phyloP scores from a whole-genome alignment of 2,113 vertebrate genomes.

The Microcebus jonahi region DNA sequence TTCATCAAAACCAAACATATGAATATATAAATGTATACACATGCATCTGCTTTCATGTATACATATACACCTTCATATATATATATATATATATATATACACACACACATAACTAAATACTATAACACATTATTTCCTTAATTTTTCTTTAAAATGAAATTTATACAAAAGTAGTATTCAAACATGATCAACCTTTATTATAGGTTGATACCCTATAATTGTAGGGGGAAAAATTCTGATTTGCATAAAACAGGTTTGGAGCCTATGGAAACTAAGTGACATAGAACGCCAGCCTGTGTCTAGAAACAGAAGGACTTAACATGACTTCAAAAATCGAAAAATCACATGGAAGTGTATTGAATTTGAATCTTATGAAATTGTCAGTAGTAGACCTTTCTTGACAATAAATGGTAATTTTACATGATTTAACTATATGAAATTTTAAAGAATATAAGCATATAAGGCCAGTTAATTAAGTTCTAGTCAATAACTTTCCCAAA shows the following conservation, averaged over 20 bases:
- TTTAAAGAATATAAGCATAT: background rate
- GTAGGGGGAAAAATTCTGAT: background rate
- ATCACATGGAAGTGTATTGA: background rate
- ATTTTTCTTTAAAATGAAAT: conserved; percentile 23
- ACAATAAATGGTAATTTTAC: background rate
- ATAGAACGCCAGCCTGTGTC: background rate
- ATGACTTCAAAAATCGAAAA: background rate
- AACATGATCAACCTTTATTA: background rate
- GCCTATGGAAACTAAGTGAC: background rate
- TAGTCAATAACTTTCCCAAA: background rate
- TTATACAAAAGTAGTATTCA: background rate
- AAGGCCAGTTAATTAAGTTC: background rate
- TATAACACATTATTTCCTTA: background rate
- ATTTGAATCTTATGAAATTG: background rate
- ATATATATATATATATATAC: background rate
- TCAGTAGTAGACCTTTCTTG: background rate
- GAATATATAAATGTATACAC: background rate
- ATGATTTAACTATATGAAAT: background rate
- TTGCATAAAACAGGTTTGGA: background rate
- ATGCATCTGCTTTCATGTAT: background rate
- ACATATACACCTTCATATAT: background rate
- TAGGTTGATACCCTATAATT: background rate
- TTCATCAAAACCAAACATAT: background rate
- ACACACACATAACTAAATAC: background rate
- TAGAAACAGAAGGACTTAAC: background rate